Conservation (phyloP, 2,113 vertebrate genomes). For the Catharus fuscescens region DNA sequence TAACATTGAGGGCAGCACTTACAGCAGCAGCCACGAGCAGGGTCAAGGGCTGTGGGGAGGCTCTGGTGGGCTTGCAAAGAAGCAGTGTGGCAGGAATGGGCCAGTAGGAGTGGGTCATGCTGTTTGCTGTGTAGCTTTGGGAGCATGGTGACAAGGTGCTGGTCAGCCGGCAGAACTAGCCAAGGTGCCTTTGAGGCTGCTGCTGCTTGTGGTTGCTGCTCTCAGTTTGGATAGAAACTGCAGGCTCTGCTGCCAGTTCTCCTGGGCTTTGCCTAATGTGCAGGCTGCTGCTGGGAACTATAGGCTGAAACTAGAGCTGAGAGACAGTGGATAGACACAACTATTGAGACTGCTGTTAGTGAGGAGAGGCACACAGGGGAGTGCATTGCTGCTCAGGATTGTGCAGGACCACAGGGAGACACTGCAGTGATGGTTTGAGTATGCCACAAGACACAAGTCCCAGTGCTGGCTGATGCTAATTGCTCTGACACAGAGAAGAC, state of each 20-base stretch:
- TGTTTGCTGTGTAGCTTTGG: not conserved
- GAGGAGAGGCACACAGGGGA: not conserved
- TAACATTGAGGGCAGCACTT: not conserved
- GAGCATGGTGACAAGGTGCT: not conserved
- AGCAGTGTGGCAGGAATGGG: not conserved
- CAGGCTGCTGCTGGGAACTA: not conserved
- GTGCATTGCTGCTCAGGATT: not conserved
- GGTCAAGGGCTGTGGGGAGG: not conserved
- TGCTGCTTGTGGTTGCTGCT: not conserved
- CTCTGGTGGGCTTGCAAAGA: not conserved
- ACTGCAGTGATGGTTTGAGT: not conserved
- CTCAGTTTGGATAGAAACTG: not conserved
- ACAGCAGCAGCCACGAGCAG: not conserved
- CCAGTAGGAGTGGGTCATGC: too few species aligned
- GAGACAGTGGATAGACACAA: not conserved
- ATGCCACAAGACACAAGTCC: not conserved
- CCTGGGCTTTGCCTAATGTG: not conserved
- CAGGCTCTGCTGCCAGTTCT: not conserved
- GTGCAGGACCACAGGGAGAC: not conserved
- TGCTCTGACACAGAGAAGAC: not conserved
- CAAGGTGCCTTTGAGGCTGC: not conserved
- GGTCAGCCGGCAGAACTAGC: not conserved
- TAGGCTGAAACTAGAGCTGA: not conserved
- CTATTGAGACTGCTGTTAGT: not conserved
- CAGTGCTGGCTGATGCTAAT: not conserved